Conservation (phyloP, 2,888 invertebrate genomes). For the Drosophila silvestris region DNA sequence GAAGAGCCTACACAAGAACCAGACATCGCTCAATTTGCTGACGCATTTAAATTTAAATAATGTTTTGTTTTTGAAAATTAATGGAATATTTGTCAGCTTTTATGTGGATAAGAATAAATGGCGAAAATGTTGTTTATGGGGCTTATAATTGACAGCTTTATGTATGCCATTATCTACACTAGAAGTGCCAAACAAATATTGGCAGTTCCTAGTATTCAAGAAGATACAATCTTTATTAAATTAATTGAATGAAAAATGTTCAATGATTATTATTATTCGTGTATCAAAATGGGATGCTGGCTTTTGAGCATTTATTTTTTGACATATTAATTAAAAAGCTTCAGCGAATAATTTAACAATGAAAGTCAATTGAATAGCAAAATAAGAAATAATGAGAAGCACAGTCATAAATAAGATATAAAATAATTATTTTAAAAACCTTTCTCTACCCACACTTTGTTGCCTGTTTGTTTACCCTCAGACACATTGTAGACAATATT, state of each 20-base stretch:
- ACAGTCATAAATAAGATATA: not conserved
- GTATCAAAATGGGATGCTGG: not conserved
- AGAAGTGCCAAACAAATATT: not conserved
- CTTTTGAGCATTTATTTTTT: not conserved
- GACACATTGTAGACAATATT: not conserved
- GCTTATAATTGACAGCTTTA: not conserved
- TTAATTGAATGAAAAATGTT: not conserved
- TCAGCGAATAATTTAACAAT: not conserved
- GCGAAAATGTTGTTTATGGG: constrained; percentile 22
- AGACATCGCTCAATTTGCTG: constrained; percentile 20
- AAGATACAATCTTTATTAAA: not conserved
- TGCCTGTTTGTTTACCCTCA: not conserved
- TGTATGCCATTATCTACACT: not conserved
- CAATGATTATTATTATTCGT: not conserved
- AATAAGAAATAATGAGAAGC: not conserved
- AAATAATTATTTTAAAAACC: not conserved
- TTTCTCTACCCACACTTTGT: not conserved
- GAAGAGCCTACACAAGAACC: constrained; percentile 2
- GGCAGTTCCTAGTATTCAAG: not conserved
- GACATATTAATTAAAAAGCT: not conserved
- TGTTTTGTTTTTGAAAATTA: constrained; percentile 20
- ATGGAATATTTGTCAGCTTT: constrained; percentile 46
- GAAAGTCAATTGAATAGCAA: not conserved
- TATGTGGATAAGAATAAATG: constrained; percentile 2
- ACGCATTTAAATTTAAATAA: constrained; percentile 51